phyloP scores from a whole-genome alignment of 2,797 vertebrate genomes.

The Smutsia gigantea region DNA sequence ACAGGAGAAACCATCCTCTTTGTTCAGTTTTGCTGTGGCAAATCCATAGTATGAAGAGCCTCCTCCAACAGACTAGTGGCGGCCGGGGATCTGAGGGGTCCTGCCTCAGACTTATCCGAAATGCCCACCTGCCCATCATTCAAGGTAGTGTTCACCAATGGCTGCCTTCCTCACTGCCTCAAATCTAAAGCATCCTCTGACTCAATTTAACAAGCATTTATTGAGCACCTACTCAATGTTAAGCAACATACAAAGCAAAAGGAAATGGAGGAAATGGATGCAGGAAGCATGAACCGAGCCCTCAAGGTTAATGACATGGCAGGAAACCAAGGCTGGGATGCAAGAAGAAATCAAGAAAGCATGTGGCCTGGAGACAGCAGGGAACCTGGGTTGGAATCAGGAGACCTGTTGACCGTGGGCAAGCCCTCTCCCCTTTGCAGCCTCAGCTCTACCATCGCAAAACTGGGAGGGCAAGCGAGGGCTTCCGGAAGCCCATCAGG shows the following conservation, averaged over 20 bases:
- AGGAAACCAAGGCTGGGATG: background rate
- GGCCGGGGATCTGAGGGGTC: background rate
- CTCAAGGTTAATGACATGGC: background rate
- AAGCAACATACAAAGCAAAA: background rate
- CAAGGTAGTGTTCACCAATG: background rate
- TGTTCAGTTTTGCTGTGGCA: background rate
- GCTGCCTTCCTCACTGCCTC: background rate
- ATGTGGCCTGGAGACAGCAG: background rate
- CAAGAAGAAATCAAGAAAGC: background rate
- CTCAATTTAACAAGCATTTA: background rate
- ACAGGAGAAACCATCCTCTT: background rate
- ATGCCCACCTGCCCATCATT: background rate
- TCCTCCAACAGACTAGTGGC: background rate
- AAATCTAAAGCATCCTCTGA: background rate
- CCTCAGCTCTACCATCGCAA: background rate
- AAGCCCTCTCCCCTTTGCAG: background rate
- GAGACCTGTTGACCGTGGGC: rapidly evolving
- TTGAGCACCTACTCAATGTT: background rate
- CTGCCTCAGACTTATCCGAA: background rate
- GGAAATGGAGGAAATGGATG: background rate
- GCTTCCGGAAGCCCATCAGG: background rate
- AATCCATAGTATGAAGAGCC: background rate
- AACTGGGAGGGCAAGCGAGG: background rate
- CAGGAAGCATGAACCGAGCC: background rate
- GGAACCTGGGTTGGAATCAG: background rate